Percentiles rank a stretch among this genome's conserved stretches.
phyloP scores from a whole-genome alignment of 2,113 vertebrate genomes.

The Amazona guildingii region DNA sequence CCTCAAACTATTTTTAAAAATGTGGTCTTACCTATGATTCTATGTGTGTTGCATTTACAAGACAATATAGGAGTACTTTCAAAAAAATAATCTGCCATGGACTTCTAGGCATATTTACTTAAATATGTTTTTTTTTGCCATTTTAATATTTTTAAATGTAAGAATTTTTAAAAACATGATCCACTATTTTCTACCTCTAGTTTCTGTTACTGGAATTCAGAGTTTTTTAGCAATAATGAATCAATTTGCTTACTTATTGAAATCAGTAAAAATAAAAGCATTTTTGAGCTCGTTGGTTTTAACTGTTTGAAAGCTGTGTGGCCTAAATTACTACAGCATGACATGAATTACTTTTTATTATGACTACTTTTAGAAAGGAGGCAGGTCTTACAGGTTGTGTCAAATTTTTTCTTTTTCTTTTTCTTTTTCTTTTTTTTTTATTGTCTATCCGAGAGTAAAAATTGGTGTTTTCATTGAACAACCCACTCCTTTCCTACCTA shows the following conservation, averaged over 20 bases:
- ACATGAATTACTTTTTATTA: neutral
- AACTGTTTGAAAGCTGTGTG: neutral
- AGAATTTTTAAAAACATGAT: neutral
- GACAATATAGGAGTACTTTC: neutral
- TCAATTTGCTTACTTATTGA: neutral
- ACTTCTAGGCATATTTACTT: neutral
- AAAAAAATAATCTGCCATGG: neutral
- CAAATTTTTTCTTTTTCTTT: neutral
- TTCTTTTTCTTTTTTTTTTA: slow-evolving; percentile 64
- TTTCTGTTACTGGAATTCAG: neutral
- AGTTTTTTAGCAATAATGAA: neutral
- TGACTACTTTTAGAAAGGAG: neutral
- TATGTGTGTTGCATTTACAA: neutral
- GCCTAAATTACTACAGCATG: neutral
- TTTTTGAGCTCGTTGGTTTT: neutral
- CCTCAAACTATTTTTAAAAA: neutral
- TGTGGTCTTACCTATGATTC: neutral
- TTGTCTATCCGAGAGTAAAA: slow-evolving; percentile 85
- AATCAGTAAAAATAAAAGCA: neutral
- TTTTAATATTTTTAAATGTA: neutral
- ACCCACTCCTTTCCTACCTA: slow-evolving; percentile 95
- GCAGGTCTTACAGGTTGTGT: slow-evolving; percentile 15
- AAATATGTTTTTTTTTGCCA: neutral
- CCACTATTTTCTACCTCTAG: neutral
- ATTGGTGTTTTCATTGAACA: slow-evolving; percentile 95